phyloP scores from a whole-genome alignment of 2,797 vertebrate genomes.

The Gorsachius magnificus region DNA sequence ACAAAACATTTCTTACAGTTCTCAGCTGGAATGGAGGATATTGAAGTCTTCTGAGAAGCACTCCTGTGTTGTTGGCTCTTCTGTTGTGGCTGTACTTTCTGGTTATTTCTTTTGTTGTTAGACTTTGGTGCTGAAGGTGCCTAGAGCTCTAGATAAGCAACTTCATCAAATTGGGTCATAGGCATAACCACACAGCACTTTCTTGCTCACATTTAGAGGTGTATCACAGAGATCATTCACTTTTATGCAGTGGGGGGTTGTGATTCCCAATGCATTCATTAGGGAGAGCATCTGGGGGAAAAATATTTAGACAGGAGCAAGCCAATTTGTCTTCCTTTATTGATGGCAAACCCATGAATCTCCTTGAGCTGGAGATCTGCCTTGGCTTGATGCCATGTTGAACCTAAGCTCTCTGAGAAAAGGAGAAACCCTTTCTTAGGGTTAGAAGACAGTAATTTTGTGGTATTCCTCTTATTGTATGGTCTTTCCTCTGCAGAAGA shows the following conservation, averaged over 20 bases:
- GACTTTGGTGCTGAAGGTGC: neutral
- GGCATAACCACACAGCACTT: neutral
- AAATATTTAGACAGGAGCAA: neutral
- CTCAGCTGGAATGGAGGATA: neutral
- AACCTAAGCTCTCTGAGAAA: neutral
- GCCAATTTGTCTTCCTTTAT: neutral
- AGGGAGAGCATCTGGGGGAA: neutral
- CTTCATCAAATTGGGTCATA: neutral
- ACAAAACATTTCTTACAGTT: neutral
- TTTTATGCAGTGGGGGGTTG: neutral
- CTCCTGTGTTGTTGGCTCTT: neutral
- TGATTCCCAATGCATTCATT: neutral
- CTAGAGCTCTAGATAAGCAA: neutral
- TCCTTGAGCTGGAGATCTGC: neutral
- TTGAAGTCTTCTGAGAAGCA: neutral
- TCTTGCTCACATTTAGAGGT: neutral
- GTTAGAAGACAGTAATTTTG: neutral
- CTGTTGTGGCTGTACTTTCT: neutral
- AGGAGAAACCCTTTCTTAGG: neutral
- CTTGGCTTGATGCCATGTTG: neutral
- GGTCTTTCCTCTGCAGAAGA: neutral
- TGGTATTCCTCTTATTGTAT: neutral
- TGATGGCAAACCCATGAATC: neutral
- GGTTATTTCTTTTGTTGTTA: neutral
- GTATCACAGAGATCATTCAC: neutral